phyloP scores from a whole-genome alignment of 2,888 invertebrate species.

The Eupithecia exiguata region DNA sequence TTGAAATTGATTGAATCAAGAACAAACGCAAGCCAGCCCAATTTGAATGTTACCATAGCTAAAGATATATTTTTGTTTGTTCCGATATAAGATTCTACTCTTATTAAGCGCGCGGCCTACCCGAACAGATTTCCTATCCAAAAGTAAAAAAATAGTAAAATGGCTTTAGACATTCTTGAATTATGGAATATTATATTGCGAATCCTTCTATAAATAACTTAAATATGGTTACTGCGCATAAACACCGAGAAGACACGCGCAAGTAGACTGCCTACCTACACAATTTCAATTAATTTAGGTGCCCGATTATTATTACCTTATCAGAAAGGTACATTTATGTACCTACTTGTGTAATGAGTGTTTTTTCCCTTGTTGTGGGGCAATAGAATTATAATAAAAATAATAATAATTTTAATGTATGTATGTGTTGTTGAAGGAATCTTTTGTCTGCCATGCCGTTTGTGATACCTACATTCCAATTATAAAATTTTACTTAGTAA shows the following conservation, averaged over 20 bases:
- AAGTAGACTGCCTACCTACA: slow-evolving; percentile 8
- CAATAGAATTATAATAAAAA: slow-evolving; percentile 20
- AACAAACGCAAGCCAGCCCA: slow-evolving; percentile 39
- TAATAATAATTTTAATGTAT: slow-evolving; percentile 37
- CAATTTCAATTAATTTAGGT: slow-evolving; percentile 39
- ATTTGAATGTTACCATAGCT: slow-evolving; percentile 81
- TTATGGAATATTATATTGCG: not conserved
- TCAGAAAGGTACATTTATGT: not conserved
- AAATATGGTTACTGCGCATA: not conserved
- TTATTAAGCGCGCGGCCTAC: not conserved
- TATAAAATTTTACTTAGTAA: slow-evolving; percentile 67
- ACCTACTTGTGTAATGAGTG: not conserved
- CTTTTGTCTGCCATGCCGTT: slow-evolving; percentile 72
- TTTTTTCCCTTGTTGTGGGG: not conserved
- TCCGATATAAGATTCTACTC: slow-evolving; percentile 31
- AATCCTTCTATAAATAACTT: not conserved
- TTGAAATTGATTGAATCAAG: slow-evolving; percentile 19
- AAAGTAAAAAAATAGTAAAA: not conserved
- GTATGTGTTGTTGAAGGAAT: slow-evolving; percentile 56
- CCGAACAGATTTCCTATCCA: not conserved
- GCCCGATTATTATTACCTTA: not conserved
- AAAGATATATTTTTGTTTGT: slow-evolving; percentile 63
- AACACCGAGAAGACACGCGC: not conserved
- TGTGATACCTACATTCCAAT: slow-evolving; percentile 77
- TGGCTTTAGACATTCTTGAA: not conserved